Percentiles rank a stretch among this genome's conserved stretches.
Evolutionary conservation across 1,140 invertebrate genomes (phyloP).

Genomic region (Euwallacea similis): DNA sequence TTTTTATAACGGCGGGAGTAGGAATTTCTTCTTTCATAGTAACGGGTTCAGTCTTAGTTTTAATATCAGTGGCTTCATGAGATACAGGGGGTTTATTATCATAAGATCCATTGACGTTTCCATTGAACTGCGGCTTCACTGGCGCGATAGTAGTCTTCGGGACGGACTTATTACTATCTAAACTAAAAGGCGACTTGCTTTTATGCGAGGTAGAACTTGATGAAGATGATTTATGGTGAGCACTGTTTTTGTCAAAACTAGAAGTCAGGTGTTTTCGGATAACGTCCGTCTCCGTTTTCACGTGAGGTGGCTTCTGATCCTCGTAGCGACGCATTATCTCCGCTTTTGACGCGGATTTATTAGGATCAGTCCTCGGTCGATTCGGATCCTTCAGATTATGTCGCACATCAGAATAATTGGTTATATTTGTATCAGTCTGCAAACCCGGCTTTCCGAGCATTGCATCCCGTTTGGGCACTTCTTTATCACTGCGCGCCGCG

Average conservation of each 20-base stretch:
- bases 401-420: constrained; percentile 30
- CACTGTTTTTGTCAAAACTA: constrained; percentile 41
- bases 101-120: constrained; percentile 40
- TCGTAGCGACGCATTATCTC: constrained; percentile 40
- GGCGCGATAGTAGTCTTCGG: constrained; percentile 39
- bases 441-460: constrained; percentile 41
- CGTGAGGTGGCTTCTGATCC: constrained; percentile 38
- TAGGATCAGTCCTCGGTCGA: constrained; percentile 36
- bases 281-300: constrained; percentile 45
- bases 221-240: constrained; percentile 41
- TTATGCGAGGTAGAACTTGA: constrained; percentile 50
- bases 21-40: constrained; percentile 43
- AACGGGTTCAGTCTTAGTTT: constrained; percentile 39
- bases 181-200: constrained; percentile 48
- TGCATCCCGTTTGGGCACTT: constrained; percentile 44
- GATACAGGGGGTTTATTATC: constrained; percentile 15
- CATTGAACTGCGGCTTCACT: constrained; percentile 42
- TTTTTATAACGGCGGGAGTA: constrained; percentile 46
- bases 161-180: constrained; percentile 50
- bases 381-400: constrained; percentile 35
- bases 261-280: constrained; percentile 48
- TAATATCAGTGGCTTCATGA: constrained; percentile 32
- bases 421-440: constrained; percentile 42
- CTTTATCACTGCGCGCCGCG: constrained; percentile 40
- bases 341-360: constrained; percentile 43